Evolutionary conservation across 2,797 vertebrate species (phyloP), one percentile per base, ranked within the genome.

Genomic region (Orestias chungarensis): DNA sequence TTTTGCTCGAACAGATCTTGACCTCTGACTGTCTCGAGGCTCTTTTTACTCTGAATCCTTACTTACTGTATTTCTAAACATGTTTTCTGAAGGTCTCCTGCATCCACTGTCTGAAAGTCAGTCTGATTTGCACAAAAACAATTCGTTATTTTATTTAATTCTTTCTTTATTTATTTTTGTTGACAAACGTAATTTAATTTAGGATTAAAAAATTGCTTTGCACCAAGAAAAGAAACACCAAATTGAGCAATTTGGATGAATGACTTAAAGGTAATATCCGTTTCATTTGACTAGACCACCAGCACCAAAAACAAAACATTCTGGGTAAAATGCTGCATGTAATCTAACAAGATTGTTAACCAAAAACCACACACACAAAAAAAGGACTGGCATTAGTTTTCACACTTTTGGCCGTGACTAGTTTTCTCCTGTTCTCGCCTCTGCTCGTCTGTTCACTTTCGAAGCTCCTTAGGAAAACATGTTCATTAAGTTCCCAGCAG

Each of bases 51-150:
- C 80, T 79, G 74, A n/a, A 88, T 80, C 81, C 82, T 70, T 88
- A 73, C 85, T 92, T 90, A n/a, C n/a, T n/a, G n/a, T n/a, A 90
- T 91, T 92, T 89, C 89, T 92, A 87, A 91, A 93, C 89, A 78
- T 79, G 83, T 79, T 83, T 76, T 47, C 74, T 68, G 43, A 78
- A 70, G 71, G 79, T 87, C 68, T 76, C 73, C 73, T 66, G 11
- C 4, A 82, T 88, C 66, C 42, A 43, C 68, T 66, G 68, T 64
- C 71, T 79, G 70, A 75, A 78, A 86, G 82, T 76, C 78, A 80
- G 68, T 50, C 68, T 64, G 57, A 62, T 79, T 75, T 80, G 65
- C 62, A 88, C 87, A 92, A 91, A 87, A 81, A 83, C 66, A 67
- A n/a, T n/a, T n/a, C n/a, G n/a, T n/a, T n/a, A n/a, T n/a, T n/a